These are phyloP conservation scores for Aethes cnicana DNA, from an alignment of 2,888 invertebrate species.

Conservation along the genomic window DNA sequence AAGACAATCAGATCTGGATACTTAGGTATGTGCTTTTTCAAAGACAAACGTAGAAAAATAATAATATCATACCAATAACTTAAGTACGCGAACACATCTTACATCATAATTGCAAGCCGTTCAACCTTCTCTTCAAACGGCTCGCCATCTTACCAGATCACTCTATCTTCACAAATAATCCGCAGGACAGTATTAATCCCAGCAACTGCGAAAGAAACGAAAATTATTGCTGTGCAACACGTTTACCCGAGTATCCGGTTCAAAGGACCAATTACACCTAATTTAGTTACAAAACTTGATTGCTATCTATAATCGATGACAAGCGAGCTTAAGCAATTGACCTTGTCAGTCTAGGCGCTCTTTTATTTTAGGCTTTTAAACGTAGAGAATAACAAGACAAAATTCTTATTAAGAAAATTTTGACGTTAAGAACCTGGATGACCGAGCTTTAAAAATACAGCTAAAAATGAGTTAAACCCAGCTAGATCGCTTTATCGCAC, in stretches of 20 bases:
- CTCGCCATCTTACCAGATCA: constrained; percentile 51
- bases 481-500: too few species aligned
- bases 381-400: too few species aligned
- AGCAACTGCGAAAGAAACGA: constrained; percentile 85
- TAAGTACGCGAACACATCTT: not conserved
- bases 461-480: too few species aligned
- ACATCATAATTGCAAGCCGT: not conserved
- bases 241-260: not conserved
- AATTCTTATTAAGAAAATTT: too few species aligned
- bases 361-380: not conserved
- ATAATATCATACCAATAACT: not conserved
- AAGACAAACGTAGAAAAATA: not conserved
- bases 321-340: not conserved
- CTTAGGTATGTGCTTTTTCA: too few species aligned
- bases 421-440: too few species aligned
- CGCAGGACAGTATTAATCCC: constrained; percentile 92
- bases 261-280: constrained; percentile 1
- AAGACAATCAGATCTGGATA: too few species aligned
- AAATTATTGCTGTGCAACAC: not conserved
- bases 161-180: constrained; percentile 92
- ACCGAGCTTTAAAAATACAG: too few species aligned
- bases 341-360: constrained; percentile 8
- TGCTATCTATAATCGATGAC: constrained; percentile 3
- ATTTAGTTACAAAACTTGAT: not conserved
- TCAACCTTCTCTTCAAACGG: constrained; percentile 29